These are phyloP conservation scores for Heterotis niloticus DNA, from an alignment of 2,113 vertebrate species.

Conservation along the genomic window DNA sequence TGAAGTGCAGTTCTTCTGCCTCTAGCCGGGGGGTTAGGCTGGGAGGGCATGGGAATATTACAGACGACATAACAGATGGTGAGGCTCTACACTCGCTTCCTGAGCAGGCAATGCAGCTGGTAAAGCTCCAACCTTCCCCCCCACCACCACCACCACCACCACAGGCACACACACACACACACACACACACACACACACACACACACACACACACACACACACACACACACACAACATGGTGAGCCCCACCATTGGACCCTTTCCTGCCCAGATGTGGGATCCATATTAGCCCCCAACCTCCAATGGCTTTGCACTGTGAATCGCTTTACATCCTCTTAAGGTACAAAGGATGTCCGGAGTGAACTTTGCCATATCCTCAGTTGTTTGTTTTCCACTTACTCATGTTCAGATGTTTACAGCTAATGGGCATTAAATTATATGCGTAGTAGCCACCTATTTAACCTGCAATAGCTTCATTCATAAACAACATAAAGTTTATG, in stretches of 20 bases:
- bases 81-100: conserved; percentile 3
- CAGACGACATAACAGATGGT: conserved; percentile 22
- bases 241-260: neutral
- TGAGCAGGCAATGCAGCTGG: conserved; percentile 17
- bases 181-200: too few species aligned
- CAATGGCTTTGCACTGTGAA: neutral
- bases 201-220: too few species aligned
- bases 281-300: neutral
- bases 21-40: neutral
- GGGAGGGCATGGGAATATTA: neutral
- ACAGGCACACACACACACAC: too few species aligned
- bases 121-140: neutral
- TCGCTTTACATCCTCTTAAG: neutral
- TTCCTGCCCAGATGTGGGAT: neutral
- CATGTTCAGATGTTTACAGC: too few species aligned
- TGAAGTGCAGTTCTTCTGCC: conserved; percentile 1
- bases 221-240: too few species aligned
- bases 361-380: neutral
- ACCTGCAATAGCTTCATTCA: too few species aligned
- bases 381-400: neutral
- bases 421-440: too few species aligned
- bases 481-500: too few species aligned
- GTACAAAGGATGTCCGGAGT: neutral
- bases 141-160: too few species aligned
- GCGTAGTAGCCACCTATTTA: too few species aligned